Evolutionary conservation across 2,113 vertebrate genomes (phyloP), one percentile per base, ranked within the genome.

Genomic region (Protobothrops mucrosquamatus): DNA sequence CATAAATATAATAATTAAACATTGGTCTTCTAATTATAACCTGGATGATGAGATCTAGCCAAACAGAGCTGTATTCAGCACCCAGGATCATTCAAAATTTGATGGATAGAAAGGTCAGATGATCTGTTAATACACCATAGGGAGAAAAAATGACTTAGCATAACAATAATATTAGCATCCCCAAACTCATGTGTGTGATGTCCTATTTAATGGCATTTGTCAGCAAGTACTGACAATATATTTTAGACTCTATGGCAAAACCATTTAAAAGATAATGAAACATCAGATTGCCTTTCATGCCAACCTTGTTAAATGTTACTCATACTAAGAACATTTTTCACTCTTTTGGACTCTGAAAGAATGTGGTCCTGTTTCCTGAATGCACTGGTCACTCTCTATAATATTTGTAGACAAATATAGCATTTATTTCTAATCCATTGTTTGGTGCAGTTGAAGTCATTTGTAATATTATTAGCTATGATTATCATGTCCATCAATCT

Each of bases 51-150:
- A 95, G 91, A 89, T 96, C 94, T 94, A 69, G 95, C 95, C 92
- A 94, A 96, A 94, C 90, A 95, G 89, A 94, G 92, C 92, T 91
- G 94, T 95, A 96, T 94, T 92, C 87, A 89, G 89, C 91, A 93
- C 87, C 93, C 89, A 88, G 64, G 95, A 94, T 93, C 95, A 97
- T 0, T 0, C 52, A 91, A 34, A 95, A 64, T 89, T 96, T 91
- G 94, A 94, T 94, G 2, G 43, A 96, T 93, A 51, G 92, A 97
- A 97, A 97, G 94, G 96, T 97, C 96, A 97, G 92, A 93, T 57
- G 54, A 95, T 94, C 94, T 94, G 95, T 94, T 96, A 94, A 94
- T 88, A 94, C 88, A 94, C 69, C 91, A 57, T 87, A 93, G 90
- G 88, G 94, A 93, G 90, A 96, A 39, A 93, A 0, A 1, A 57